These are phyloP conservation scores for Phylloscopus whistleri DNA, from an alignment of 2,113 vertebrate genomes.

Conservation along the genomic window DNA sequence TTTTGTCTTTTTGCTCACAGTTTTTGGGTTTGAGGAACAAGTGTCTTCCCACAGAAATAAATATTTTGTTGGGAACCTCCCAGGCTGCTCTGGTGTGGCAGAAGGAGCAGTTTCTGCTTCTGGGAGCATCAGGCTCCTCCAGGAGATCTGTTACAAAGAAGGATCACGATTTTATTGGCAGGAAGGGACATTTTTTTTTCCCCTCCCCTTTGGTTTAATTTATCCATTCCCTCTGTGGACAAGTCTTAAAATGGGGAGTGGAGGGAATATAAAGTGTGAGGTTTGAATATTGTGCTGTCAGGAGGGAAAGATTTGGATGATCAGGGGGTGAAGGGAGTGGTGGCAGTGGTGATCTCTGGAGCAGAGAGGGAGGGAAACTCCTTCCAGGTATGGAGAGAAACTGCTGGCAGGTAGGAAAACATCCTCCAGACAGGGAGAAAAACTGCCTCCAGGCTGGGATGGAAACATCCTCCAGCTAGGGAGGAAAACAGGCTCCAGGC, in stretches of 20 bases:
- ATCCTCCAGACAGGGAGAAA: neutral
- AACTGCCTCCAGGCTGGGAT: neutral
- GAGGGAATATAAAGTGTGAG: neutral
- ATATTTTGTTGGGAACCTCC: neutral
- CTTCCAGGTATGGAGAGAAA: neutral
- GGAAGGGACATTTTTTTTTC: neutral
- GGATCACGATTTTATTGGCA: rapidly evolving
- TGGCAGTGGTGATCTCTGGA: neutral
- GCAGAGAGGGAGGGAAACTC: neutral
- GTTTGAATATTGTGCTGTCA: neutral
- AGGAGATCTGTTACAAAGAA: neutral
- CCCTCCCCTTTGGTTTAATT: neutral
- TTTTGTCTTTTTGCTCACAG: neutral
- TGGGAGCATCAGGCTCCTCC: neutral
- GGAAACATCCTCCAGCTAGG: too few relatives aligned
- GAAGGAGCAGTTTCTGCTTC: neutral
- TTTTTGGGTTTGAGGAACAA: neutral
- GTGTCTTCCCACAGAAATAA: neutral
- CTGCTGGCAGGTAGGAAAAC: neutral
- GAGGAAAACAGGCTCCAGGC: neutral
- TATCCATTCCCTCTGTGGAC: neutral
- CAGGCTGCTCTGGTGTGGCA: neutral
- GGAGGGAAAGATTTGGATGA: neutral
- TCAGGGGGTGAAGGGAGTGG: neutral
- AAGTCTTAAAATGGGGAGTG: neutral